Base-by-base conservation (phyloP, 1,140 invertebrate species). In the Hyposmocoma kahamanoa region DNA sequence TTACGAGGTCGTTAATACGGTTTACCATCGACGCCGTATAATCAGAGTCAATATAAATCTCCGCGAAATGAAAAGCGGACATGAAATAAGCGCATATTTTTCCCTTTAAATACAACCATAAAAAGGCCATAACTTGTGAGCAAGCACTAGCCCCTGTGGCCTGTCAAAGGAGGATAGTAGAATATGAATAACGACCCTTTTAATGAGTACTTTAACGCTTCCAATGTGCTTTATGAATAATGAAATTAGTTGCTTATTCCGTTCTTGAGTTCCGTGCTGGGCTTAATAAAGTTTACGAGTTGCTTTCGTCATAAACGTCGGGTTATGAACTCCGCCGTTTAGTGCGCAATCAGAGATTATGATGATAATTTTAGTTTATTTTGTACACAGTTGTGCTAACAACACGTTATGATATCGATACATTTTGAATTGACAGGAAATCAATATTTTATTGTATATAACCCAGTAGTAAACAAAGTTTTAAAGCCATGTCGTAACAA, bases 151-250 rank as follows among this genome's bases (percentile, higher is more conserved):
- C 71, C 56, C 51, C 53, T 34, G 61, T 49, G 52, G 65, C 66
- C 64, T 74, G 76, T 81, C 81, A 72, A 60, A 68, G 53, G 53
- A 62, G 62, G 77, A 81, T 81, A 81, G 73, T 80, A 76, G 68
- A 63, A 68, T 68, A 77, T 84, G 79, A 83, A 68, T 68, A 75
- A 84, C 68, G 72, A 52, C 45, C 62, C 42, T 47, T 80, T 71
- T 84, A 84, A 84, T 80, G 77, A 84, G 69, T 80, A 71, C 79
- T 74, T 83, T 84, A 81, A 78, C 81, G 77, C 75, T 75, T 81
- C 67, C 73, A 83, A 84, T 84, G 74, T 84, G 77, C 81, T 84
- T 81, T 84, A 82, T 84, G 81, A 82, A 84, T 84, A 84, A 84
- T 80, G 73, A 84, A 84, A 84, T 84, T 84, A 84, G 81, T 76